Conservation (phyloP, 2,797 vertebrate species). For the Adelosebastes latens region DNA sequence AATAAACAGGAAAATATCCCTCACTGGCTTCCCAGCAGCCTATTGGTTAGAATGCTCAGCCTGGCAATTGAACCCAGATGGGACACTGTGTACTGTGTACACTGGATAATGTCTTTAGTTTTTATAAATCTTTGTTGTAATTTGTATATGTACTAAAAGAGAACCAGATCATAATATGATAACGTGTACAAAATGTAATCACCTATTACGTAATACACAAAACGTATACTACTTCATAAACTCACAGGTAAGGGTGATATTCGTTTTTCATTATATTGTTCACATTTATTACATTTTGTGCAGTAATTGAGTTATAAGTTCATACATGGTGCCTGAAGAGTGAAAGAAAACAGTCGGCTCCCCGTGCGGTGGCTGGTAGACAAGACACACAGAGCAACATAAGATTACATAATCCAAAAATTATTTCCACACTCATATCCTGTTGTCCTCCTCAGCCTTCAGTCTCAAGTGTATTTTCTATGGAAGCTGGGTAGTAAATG, state of each 20-base stretch:
- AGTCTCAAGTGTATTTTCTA: not conserved
- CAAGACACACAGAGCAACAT: not conserved
- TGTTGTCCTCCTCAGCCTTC: not conserved
- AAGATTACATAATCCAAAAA: slow-evolving; percentile 29
- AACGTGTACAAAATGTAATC: not conserved
- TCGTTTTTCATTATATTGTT: not conserved
- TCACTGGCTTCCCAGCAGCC: not conserved
- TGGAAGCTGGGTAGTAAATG: not conserved
- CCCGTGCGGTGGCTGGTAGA: not conserved
- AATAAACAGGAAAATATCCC: not conserved
- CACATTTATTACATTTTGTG: not conserved
- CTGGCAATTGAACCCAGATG: not conserved
- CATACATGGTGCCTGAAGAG: not conserved
- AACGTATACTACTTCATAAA: not conserved
- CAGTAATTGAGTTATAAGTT: not conserved
- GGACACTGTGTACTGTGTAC: no score
- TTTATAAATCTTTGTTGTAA: not conserved
- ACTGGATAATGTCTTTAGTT: not conserved
- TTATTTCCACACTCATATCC: slow-evolving; percentile 21
- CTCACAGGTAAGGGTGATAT: not conserved
- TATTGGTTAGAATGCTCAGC: not conserved
- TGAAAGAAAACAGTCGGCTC: slow-evolving; percentile 2
- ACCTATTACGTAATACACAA: not conserved
- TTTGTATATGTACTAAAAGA: not conserved
- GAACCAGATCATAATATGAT: not conserved